Base-by-base conservation (phyloP, 2,113 vertebrate genomes). In the Thryonomys swinderianus region DNA sequence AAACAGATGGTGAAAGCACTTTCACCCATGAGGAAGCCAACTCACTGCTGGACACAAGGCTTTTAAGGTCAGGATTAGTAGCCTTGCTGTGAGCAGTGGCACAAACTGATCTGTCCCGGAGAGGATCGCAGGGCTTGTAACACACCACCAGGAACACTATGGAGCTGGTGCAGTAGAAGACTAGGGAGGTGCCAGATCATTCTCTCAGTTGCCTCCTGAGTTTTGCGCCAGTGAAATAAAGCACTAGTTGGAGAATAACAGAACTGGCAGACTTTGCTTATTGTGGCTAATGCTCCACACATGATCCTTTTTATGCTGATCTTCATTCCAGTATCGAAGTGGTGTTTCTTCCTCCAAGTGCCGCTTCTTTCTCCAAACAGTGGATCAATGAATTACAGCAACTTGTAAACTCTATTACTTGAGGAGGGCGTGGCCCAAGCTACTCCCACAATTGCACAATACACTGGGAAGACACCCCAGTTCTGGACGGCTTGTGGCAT, bases 341-440 rank as follows among this genome's bases (percentile, higher is more conserved):
- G 37, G 37, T 40, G 37, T 42, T 42, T 42, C 23, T 73, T 5
- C 11, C 69, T 42, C 69, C 69, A 93, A 30, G 16, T 71, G 87
- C 64, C 42, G 88, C 69, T 5, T 80, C 57, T 51, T 62, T 94
- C 30, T 92, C 51, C 88, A 97, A 69, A 80, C 79, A 62, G 93
- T 86, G 66, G 51, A 82, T 80, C 85, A 96, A 48, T 71, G 94
- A 25, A 30, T 57, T 45, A 88, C 57, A 59, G 64, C 32, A 34
- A 48, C 57, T 37, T 95, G 93, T 82, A 87, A 83, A 18, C 67
- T 87, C 53, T 93, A 81, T 13, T 81, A 82, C 30, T 40, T 48
- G 27, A 82, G 40, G 20, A 73, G 27, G 34, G n/a, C 45, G 16
- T 90, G 69, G 12, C 57, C 37, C 27, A 61, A 30, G 32, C 25